Conservation (phyloP, 2,888 invertebrate species). For the Synergus japonicus region DNA sequence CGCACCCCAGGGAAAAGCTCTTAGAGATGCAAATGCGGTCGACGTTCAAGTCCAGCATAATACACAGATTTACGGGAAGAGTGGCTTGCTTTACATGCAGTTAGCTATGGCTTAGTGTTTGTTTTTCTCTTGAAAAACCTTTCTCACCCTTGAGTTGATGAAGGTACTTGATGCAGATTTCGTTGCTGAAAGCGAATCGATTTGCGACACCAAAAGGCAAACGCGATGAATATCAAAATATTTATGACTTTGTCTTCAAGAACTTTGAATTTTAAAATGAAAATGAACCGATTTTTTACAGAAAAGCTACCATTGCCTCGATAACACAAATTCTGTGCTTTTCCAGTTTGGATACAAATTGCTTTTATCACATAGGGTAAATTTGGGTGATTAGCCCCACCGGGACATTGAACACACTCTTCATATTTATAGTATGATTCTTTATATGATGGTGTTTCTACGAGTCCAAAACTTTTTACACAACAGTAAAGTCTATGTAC, state of each 20-base stretch:
- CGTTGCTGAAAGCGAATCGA: neutral
- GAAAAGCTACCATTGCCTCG: neutral
- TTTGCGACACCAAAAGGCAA: neutral
- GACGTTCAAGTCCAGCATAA: neutral
- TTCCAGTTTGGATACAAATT: no score
- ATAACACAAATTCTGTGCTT: neutral
- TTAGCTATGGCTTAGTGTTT: constrained; percentile 3
- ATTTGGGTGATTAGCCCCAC: no score
- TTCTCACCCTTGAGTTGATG: neutral
- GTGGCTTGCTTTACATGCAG: constrained; percentile 5
- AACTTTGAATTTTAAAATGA: neutral
- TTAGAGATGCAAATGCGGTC: constrained; percentile 1
- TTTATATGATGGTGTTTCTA: no score
- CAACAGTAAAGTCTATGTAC: no score
- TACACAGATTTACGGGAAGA: neutral
- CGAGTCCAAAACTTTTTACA: no score
- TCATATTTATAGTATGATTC: no score
- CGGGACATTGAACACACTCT: no score
- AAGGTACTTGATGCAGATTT: constrained; percentile 3
- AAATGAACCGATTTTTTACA: neutral
- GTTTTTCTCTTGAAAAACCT: constrained; percentile 7
- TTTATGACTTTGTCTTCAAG: neutral
- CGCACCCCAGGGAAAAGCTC: neutral
- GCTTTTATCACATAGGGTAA: no score
- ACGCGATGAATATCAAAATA: neutral